Base-by-base conservation (phyloP, 2,888 invertebrate species). In the Oxystoma pomonae region DNA sequence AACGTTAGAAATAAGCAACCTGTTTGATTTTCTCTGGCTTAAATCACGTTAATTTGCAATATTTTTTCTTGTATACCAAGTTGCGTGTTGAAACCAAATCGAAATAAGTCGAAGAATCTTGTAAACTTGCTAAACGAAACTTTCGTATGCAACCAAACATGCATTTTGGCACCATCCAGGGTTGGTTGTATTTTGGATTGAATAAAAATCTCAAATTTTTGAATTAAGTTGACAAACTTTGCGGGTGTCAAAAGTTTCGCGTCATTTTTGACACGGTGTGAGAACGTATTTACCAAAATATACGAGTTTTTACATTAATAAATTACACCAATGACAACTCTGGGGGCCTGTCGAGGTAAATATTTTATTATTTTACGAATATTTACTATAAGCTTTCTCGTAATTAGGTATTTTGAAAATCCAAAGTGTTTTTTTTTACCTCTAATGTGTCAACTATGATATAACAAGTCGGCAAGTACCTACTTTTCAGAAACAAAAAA, bases 401-500 rank as follows among this genome's bases (percentile, higher is more conserved):
- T 35, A 35, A 7, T 7, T 35, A 35, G 5, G 12, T 12, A 7
- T 7, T 35, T 35, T 35, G 12, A 35, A 35, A 35, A 35, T n/a
- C n/a, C n/a, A 35, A 35, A 35, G 12, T 35, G 35, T 7, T 35
- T 35, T 12, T 12, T 7, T 35, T 35, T 16, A 53, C n/a, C n/a
- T 53, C 5, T n/a, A 53, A 53, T 19, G 7, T 53, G 53, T 16
- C 53, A n/a, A n/a, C n/a, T n/a, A 53, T 9, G n/a, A 19, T 53
- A 53, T 35, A 22, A 55, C 58, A 57, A 60, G 65, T 61, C 59
- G 61, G 64, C 64, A 55, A 17, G 19, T 55, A 59, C 51, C 55
- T n/a, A n/a, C 18, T 49, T 56, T 64, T 61, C 22, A 62, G 62
- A 58, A 60, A 64, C 62, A 35, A 66, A 66, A n/a, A n/a, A 64